Evolutionary conservation across 2,797 vertebrate genomes (phyloP).

Genomic region (Anguilla megastoma): DNA sequence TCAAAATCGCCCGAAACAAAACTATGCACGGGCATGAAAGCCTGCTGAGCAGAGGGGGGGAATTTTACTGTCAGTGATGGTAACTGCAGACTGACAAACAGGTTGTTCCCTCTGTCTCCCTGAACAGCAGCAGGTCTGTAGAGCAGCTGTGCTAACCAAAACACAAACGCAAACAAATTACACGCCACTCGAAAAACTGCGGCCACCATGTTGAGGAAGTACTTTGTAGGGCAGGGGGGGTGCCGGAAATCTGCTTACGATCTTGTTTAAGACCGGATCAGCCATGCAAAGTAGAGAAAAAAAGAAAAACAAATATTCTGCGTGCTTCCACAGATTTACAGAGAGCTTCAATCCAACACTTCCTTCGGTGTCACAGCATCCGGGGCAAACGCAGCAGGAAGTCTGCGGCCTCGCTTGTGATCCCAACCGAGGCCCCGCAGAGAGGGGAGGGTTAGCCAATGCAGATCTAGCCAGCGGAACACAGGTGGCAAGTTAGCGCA

Average conservation of each 20-base stretch:
- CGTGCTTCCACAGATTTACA: slow-evolving; percentile 25
- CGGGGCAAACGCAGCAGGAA: neutral
- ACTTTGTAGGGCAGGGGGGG: neutral
- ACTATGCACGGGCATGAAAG: neutral
- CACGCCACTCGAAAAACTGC: neutral
- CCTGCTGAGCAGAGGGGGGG: too few relatives aligned
- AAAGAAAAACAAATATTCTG: slow-evolving; percentile 19
- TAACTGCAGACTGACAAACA: neutral
- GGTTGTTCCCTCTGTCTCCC: neutral
- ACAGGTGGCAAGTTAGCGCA: neutral
- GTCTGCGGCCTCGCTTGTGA: neutral
- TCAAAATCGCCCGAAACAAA: neutral
- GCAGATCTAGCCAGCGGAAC: neutral
- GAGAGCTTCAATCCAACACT: slow-evolving; percentile 23
- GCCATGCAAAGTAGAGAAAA: slow-evolving; percentile 8
- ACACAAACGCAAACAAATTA: neutral
- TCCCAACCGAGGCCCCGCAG: neutral
- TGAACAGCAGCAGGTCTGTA: neutral
- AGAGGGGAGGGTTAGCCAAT: neutral
- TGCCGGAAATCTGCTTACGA: slow-evolving; percentile 15
- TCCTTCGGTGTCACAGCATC: slow-evolving; percentile 15
- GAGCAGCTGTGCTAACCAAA: neutral
- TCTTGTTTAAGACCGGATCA: slow-evolving; percentile 25
- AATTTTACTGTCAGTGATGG: neutral
- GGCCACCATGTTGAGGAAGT: neutral